Base-by-base conservation (phyloP, 2,888 invertebrate species). In the Lasius platythorax region DNA sequence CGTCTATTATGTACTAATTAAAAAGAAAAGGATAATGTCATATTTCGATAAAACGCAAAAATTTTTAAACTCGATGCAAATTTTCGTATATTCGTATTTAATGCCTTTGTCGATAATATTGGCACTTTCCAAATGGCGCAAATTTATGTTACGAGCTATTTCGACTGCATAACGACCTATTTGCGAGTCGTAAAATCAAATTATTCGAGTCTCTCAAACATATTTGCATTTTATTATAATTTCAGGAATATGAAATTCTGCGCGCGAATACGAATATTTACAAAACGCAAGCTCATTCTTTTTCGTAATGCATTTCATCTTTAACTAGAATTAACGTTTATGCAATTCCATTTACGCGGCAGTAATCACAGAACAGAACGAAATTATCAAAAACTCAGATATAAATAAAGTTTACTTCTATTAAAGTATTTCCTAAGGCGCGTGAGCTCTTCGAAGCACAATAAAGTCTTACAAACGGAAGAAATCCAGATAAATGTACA, bases 141-240 rank as follows among this genome's bases (percentile, higher is more conserved):
- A 66, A 53, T 78, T 67, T 78, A 63, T 30, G 2, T 63, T n/a
- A n/a, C 50, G 37, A 28, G 37, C 23, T 64, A 64, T 33, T 40
- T 43, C 28, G 67, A 18, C 18, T 30, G 18, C 30, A 37, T 67
- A 66, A 56, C 15, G 28, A 67, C 28, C 53, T 18, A 56, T 68
- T 68, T 68, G 43, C 15, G 1, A 56, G 30, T 68, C 12, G n/a
- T 68, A 53, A 53, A 66, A 67, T 78, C 53, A 67, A 67, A 78
- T 78, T 67, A 78, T 68, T 78, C 33, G 12, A 68, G 30, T 67
- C 30, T 28, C 56, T 68, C 40, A 8, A 15, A 46, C 8, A 53
- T 67, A 46, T 67, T 70, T 70, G 58, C 58, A 33, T 79, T 68
- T 72, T 46, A 46, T 70, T 56, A 72, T 79, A 61, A 72, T 66